These are phyloP conservation scores for Eupithecia exiguata DNA, from an alignment of 2,888 invertebrate species.

Conservation along the genomic window DNA sequence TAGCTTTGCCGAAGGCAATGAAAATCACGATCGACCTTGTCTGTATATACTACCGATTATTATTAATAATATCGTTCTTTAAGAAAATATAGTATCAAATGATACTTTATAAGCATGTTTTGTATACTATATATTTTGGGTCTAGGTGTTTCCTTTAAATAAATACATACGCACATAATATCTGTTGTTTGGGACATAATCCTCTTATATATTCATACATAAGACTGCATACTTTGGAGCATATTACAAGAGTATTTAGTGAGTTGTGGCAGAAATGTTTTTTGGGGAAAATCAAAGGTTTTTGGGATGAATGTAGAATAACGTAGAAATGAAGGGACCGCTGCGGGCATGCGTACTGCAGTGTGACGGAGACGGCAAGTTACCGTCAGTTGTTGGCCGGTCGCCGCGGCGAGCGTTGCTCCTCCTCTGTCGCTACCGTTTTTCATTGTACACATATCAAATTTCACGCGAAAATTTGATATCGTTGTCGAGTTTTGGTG, in stretches of 20 bases:
- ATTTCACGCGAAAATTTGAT: constrained; percentile 83
- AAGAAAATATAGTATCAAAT: neutral
- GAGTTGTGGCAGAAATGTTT: neutral
- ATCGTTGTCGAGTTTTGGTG: constrained; percentile 78
- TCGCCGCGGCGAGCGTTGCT: constrained; percentile 66
- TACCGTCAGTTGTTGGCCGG: constrained; percentile 72
- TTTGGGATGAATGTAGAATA: constrained; percentile 58
- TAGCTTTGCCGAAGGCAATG: constrained; percentile 61
- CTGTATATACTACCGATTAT: constrained; percentile 61
- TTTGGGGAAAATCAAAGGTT: constrained; percentile 40
- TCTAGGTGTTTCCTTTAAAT: neutral
- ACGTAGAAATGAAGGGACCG: constrained; percentile 66
- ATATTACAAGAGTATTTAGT: neutral
- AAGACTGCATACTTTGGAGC: neutral
- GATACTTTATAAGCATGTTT: neutral
- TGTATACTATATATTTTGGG: neutral
- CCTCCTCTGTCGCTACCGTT: constrained; percentile 51
- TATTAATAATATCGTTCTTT: neutral
- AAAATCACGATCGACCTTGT: constrained; percentile 74
- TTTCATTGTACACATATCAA: constrained; percentile 78
- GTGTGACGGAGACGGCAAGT: constrained; percentile 70
- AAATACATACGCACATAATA: neutral
- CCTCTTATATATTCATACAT: neutral
- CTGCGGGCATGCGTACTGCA: constrained; percentile 80
- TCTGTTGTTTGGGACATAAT: neutral